These are phyloP conservation scores for Antrozous pallidus DNA, from an alignment of 2,797 vertebrate species.

Conservation along the genomic window DNA sequence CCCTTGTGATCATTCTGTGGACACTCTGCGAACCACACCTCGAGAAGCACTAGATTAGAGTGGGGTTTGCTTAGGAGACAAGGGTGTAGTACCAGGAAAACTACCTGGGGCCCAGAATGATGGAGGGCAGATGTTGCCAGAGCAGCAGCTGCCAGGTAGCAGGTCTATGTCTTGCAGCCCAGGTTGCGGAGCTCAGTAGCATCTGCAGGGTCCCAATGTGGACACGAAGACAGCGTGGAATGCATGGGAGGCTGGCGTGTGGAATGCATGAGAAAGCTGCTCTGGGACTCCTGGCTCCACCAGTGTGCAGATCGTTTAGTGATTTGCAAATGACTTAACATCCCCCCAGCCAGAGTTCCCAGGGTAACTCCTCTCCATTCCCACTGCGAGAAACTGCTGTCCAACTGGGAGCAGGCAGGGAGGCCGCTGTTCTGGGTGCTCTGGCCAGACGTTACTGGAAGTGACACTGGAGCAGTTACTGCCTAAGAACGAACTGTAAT, in stretches of 20 bases:
- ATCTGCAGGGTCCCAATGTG: background rate
- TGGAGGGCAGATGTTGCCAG: background rate
- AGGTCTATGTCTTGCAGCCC: background rate
- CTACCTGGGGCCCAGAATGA: background rate
- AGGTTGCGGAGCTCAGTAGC: background rate
- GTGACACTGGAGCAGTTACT: background rate
- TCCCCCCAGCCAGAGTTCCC: conserved; percentile 12
- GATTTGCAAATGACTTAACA: conserved; percentile 51
- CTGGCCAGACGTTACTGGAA: conserved; percentile 28
- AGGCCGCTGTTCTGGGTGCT: background rate
- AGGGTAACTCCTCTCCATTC: conserved; percentile 39
- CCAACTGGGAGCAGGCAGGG: background rate
- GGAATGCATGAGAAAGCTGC: conserved; percentile 47
- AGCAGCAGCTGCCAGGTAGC: background rate
- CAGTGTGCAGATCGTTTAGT: background rate
- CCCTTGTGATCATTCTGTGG: background rate
- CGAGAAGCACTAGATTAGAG: background rate
- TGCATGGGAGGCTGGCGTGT: conserved; percentile 1
- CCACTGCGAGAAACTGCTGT: background rate
- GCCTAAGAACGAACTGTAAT: conserved; percentile 10
- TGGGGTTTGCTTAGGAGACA: background rate
- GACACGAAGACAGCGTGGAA: background rate
- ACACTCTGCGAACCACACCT: background rate
- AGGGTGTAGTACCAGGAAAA: background rate
- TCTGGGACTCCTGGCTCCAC: background rate